phyloP scores from a whole-genome alignment of 2,888 invertebrate species.

The Eledone cirrhosa region DNA sequence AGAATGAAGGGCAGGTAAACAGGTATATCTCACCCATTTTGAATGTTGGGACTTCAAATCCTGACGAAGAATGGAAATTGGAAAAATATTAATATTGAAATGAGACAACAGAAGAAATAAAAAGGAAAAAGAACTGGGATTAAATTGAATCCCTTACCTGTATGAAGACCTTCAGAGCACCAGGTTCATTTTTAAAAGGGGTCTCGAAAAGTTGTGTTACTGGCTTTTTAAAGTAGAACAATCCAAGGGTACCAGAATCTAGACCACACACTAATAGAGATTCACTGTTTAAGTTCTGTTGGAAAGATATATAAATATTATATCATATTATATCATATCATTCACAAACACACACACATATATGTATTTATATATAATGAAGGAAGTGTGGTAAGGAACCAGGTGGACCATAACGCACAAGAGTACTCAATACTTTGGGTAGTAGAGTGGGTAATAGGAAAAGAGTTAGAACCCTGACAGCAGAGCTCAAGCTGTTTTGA shows the following conservation, averaged over 20 bases:
- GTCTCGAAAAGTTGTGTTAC: slow-evolving; percentile 62
- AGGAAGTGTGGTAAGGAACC: no score
- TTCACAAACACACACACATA: no score
- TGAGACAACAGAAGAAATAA: not conserved
- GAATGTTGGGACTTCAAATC: slow-evolving; percentile 52
- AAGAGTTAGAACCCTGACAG: no score
- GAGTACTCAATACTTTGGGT: no score
- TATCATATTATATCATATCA: no score
- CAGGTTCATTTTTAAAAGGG: slow-evolving; percentile 61
- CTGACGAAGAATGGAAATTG: slow-evolving; percentile 38
- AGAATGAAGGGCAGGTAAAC: slow-evolving; percentile 54
- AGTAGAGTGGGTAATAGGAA: no score
- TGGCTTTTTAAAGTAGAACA: slow-evolving; percentile 61
- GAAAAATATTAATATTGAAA: no score
- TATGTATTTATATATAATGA: no score
- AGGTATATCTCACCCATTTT: slow-evolving; percentile 51
- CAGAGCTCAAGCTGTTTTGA: no score
- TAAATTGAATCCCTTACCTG: slow-evolving; percentile 45
- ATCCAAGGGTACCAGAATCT: slow-evolving; percentile 62
- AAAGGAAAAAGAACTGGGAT: not conserved
- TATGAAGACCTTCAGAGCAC: slow-evolving; percentile 61
- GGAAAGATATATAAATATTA: slow-evolving; percentile 1
- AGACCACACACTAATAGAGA: slow-evolving; percentile 62
- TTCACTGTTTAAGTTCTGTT: slow-evolving; percentile 54
- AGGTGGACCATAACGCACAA: no score